Conservation (phyloP, 2,888 invertebrate species). For the Oscheius onirici region DNA sequence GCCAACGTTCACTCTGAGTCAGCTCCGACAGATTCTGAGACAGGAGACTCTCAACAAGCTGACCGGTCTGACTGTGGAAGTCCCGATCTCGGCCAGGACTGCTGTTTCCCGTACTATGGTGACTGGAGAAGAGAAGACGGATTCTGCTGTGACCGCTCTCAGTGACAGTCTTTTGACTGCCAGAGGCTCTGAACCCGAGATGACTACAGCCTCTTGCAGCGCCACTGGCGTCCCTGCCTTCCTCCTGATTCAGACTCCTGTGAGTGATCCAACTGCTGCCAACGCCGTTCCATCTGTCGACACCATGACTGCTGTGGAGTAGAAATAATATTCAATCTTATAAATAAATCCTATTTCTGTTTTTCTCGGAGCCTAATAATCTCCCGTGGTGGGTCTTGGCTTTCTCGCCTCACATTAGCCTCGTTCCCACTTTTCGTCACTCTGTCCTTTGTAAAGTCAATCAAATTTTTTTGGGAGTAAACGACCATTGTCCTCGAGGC, state of each 20-base stretch:
- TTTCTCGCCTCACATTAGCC: constrained; percentile 8
- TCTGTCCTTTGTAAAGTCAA: no score
- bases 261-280: not conserved
- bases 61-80: not conserved
- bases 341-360: not conserved
- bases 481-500: no score
- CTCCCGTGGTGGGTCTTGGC: not conserved
- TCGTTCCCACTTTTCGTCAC: not conserved
- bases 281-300: not conserved
- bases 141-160: not conserved
- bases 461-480: no score
- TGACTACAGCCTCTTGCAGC: not conserved
- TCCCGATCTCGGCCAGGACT: not conserved
- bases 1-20: constrained; percentile 3
- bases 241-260: not conserved
- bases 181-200: not conserved
- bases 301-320: constrained; percentile 6
- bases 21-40: not conserved
- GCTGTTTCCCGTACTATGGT: constrained; percentile 10
- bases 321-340: no score
- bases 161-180: not conserved
- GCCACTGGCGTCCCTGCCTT: not conserved
- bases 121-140: constrained; percentile 12
- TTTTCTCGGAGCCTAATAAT: not conserved
- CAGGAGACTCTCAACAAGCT: constrained; percentile 4